These are phyloP conservation scores for Scaptodrosophila lebanonensis DNA, from an alignment of 1,140 invertebrate species.

Conservation along the genomic window DNA sequence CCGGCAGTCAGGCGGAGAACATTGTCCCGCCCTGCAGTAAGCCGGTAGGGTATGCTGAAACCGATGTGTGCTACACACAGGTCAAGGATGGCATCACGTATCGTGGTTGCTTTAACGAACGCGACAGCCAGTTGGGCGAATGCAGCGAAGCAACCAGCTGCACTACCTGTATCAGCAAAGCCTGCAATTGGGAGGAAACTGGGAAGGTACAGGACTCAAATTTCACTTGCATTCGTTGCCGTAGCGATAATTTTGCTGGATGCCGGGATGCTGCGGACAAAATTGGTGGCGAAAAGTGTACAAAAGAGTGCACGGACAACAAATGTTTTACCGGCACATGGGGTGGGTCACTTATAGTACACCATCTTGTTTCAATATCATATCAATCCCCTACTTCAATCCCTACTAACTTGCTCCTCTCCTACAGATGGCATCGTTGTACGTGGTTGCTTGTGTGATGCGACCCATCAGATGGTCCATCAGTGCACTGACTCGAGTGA, in stretches of 20 bases:
- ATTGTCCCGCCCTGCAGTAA: conserved; percentile 14
- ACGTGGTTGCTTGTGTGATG: too few relatives aligned
- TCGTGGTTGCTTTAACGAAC: conserved; percentile 19
- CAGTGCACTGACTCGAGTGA: neutral
- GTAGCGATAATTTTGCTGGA: conserved; percentile 10
- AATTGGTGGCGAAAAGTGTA: neutral
- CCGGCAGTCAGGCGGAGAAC: neutral
- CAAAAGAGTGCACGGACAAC: neutral
- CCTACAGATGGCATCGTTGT: too few relatives aligned
- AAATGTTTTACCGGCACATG: conserved; percentile 22
- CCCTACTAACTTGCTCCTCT: too few relatives aligned
- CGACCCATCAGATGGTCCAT: too few relatives aligned
- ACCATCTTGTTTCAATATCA: too few relatives aligned
- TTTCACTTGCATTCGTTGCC: conserved; percentile 25
- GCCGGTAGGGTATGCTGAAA: conserved; percentile 5
- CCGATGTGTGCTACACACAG: conserved; percentile 16
- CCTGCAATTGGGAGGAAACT: conserved; percentile 10
- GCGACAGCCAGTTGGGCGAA: neutral
- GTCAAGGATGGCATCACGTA: neutral
- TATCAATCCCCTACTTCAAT: too few relatives aligned
- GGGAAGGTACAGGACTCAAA: too few relatives aligned
- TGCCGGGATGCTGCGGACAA: neutral
- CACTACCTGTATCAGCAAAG: conserved; percentile 12
- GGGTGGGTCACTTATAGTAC: conserved; percentile 25
- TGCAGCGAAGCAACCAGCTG: conserved; percentile 2